Percentiles rank a stretch among this genome's conserved stretches.
Evolutionary conservation across 2,888 invertebrate species (phyloP).

Genomic region (Idaea dimidiata): DNA sequence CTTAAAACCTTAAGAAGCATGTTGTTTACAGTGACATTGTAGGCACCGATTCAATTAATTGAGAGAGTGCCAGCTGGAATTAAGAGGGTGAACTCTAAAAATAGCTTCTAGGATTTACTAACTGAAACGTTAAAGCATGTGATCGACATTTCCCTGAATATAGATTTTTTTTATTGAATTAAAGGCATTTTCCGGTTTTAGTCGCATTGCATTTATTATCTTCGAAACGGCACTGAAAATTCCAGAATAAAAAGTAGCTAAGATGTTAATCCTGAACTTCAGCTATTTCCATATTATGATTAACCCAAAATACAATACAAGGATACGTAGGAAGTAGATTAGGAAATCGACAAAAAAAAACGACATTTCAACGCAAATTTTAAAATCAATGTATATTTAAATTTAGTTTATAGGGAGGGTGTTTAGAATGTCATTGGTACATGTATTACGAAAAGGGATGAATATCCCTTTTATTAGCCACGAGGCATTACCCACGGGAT

Average conservation of each 20-base stretch:
- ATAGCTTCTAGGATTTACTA: background rate
- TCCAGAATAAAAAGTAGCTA: too few relatives aligned
- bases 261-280: too few relatives aligned
- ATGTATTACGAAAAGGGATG: background rate
- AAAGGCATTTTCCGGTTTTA: too few relatives aligned
- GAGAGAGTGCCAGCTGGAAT: background rate
- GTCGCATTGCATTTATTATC: too few relatives aligned
- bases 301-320: too few relatives aligned
- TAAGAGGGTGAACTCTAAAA: background rate
- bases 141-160: background rate
- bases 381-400: too few relatives aligned
- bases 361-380: too few relatives aligned
- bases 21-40: background rate
- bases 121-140: background rate
- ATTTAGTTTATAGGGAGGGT: background rate
- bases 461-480: background rate
- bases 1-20: background rate
- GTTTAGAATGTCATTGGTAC: background rate
- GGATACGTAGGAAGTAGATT: too few relatives aligned
- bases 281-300: too few relatives aligned
- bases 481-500: background rate
- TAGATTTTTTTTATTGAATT: background rate
- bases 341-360: too few relatives aligned
- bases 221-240: too few relatives aligned
- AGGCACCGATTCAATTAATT: background rate